phyloP scores from a whole-genome alignment of 1,140 invertebrate species.

The Oreohelix idahoensis region DNA sequence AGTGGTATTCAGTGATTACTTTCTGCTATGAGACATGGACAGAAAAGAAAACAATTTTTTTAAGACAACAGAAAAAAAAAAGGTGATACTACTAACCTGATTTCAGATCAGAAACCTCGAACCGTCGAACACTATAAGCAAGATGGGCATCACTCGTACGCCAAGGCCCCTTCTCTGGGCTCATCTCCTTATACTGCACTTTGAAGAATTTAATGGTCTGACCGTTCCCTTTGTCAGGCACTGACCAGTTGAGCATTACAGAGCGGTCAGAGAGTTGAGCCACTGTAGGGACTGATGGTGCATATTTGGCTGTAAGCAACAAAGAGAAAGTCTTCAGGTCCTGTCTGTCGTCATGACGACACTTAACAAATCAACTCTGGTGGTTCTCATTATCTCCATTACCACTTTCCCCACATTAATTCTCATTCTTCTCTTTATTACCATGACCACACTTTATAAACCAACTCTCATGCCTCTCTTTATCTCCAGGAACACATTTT shows the following conservation, averaged over 20 bases:
- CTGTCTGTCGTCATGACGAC: no score
- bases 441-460: no score
- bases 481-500: no score
- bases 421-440: no score
- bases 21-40: no score
- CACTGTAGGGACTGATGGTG: slow-evolving; percentile 87
- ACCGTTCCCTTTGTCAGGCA: slow-evolving; percentile 81
- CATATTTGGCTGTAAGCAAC: slow-evolving; percentile 63
- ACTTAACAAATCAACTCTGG: no score
- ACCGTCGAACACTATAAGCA: slow-evolving; percentile 80
- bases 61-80: neutral
- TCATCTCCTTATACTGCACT: slow-evolving; percentile 86
- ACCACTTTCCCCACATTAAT: no score
- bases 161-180: slow-evolving; percentile 77
- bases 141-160: slow-evolving; percentile 88
- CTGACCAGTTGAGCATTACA: slow-evolving; percentile 92
- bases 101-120: slow-evolving; percentile 84
- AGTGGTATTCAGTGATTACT: no score
- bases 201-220: slow-evolving; percentile 91
- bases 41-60: slow-evolving; percentile 13
- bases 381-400: no score
- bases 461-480: no score
- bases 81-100: slow-evolving; percentile 75
- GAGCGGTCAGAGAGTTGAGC: slow-evolving; percentile 89
- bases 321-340: no score